Evolutionary conservation across 2,797 vertebrate genomes (phyloP).

Genomic region (Psittacula derbiana): DNA sequence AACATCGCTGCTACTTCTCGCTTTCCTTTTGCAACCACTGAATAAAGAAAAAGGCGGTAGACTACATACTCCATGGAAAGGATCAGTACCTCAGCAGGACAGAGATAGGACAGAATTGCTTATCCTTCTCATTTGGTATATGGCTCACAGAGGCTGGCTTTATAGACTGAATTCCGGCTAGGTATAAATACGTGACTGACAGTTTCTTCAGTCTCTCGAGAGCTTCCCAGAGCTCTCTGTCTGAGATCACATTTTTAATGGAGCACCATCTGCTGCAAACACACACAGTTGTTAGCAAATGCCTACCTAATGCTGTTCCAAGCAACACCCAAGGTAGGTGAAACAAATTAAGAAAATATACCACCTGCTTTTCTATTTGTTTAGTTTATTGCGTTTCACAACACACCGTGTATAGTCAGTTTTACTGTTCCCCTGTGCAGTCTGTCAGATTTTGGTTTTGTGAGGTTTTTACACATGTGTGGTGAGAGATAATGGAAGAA

Average conservation of each 20-base stretch:
- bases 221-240: neutral
- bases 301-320: neutral
- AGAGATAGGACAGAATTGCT: neutral
- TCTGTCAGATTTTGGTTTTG: neutral
- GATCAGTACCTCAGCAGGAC: neutral
- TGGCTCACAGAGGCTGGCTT: neutral
- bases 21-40: neutral
- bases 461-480: neutral
- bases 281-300: neutral
- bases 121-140: neutral
- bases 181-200: neutral
- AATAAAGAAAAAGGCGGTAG: neutral
- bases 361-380: constrained; percentile 23
- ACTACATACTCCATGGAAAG: neutral
- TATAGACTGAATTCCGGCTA: neutral
- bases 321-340: neutral
- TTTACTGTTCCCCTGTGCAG: neutral
- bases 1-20: neutral
- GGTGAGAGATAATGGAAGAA: neutral
- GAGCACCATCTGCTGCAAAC: constrained; percentile 5
- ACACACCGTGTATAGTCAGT: neutral
- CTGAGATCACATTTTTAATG: constrained; percentile 5
- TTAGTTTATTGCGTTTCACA: neutral
- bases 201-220: neutral
- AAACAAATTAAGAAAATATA: constrained; percentile 18